A percentile compares a stretch with the other conserved stretches of the same genome.
Conservation (phyloP, 2,113 vertebrate genomes). For the Xiphophorus hellerii region DNA sequence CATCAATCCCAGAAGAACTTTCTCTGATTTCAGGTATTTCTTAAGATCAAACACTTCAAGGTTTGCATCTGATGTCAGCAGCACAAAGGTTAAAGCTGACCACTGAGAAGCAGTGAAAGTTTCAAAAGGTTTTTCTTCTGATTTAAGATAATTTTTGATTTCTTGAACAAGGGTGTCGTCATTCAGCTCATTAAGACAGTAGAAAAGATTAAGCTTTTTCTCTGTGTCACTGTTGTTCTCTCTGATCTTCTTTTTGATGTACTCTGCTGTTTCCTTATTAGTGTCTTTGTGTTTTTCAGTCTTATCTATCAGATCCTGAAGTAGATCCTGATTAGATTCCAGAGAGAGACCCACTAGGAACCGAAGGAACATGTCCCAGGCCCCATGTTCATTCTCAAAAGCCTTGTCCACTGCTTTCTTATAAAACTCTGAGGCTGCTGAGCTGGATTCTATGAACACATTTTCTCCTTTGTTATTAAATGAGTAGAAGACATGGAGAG, state of each 20-base stretch:
- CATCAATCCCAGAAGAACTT: conserved; percentile 44
- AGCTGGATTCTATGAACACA: not conserved
- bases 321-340: conserved; percentile 21
- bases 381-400: conserved; percentile 19
- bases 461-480: conserved; percentile 21
- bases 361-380: conserved; percentile 62
- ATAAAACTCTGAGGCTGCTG: not conserved
- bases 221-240: conserved; percentile 14
- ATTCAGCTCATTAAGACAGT: conserved; percentile 51
- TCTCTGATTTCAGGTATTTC: conserved; percentile 51
- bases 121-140: conserved; percentile 14
- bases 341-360: conserved; percentile 56
- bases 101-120: conserved; percentile 32
- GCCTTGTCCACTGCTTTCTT: conserved; percentile 37
- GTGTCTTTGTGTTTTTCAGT: not conserved
- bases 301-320: conserved; percentile 26
- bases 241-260: conserved; percentile 38
- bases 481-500: conserved; percentile 25
- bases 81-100: conserved; percentile 54
- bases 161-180: conserved; percentile 36
- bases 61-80: conserved; percentile 39
- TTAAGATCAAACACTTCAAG: conserved; percentile 60
- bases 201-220: conserved; percentile 38
- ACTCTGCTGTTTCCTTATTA: conserved; percentile 17
- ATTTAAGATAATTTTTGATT: conserved; percentile 27